Evolutionary conservation across 2,888 invertebrate genomes (phyloP), one percentile per base, ranked within the genome.

Genomic region (Xanthorhoe designata): DNA sequence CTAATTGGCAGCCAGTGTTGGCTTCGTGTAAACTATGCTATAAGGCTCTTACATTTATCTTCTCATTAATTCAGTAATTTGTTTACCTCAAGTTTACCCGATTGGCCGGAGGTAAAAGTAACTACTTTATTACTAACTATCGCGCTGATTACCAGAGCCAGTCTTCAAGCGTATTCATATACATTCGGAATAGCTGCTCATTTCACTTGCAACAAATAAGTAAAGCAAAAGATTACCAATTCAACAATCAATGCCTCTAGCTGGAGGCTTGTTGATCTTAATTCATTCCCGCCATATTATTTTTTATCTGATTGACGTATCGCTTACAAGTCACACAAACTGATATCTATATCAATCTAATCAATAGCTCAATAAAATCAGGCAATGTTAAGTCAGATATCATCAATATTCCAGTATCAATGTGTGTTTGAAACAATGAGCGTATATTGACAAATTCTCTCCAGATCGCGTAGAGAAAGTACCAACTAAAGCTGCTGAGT

Each of bases 381-480:
- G 2, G 38, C 38, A 13, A 42, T 13, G 38, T n/a, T 9, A 24
- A 24, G 35, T 9, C 35, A 9, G 35, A 2, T 13, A 42, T 42
- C 47, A 17, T 47, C 17, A 15, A 17, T 47, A 47, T 8, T 3
- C 8, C n/a, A n/a, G 4, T 45, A 6, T 45, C 45, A 17, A 47
- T 47, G 15, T 7, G 17, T 55, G 49, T 42, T 18, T 38, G 2
- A 17, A 51, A 38, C 58, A 54, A 59, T 54, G 49, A 49, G 15
- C 18, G 10, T 47, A 63, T 56, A 45, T 24, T 64, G 38, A 19
- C 32, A 52, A 55, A 61, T 49, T 19, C 32, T 1, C 4, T 32
- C 6, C 75, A 75, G 79, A 72, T 78, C 66, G 68, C 75, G 68
- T 64, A 76, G 83, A 83, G 84, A 86, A 87, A 88, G 87, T 84